Conservation (phyloP, 2,888 invertebrate species). For the Cosmia trapezina region DNA sequence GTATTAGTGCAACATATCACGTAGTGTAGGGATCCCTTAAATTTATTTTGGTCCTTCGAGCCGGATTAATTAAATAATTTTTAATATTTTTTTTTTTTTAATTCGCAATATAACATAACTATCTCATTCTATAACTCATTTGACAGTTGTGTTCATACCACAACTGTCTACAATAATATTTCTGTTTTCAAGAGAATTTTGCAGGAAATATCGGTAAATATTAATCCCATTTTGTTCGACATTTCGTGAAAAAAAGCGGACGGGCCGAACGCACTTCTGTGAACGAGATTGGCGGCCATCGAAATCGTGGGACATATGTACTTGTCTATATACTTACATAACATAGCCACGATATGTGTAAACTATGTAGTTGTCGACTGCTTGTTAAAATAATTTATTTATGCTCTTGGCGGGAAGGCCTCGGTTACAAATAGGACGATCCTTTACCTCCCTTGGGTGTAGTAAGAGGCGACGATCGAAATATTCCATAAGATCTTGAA, state of each 20-base stretch:
- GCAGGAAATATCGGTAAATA: slow-evolving; percentile 5
- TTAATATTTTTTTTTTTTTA: too few relatives aligned
- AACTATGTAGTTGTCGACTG: slow-evolving; percentile 13
- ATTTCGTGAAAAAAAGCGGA: slow-evolving; percentile 2
- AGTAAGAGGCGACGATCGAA: slow-evolving; percentile 32
- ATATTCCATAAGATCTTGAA: slow-evolving; percentile 17
- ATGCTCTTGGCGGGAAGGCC: slow-evolving; percentile 20
- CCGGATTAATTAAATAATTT: too few relatives aligned
- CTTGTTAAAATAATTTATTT: slow-evolving; percentile 46
- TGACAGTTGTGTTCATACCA: too few relatives aligned
- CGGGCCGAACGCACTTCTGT: slow-evolving; percentile 17
- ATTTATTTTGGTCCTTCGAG: too few relatives aligned
- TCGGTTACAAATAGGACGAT: slow-evolving; percentile 44
- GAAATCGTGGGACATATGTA: background rate
- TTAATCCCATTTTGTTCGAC: slow-evolving; percentile 9
- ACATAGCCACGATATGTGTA: slow-evolving; percentile 5
- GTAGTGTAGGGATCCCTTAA: too few relatives aligned
- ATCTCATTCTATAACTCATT: background rate
- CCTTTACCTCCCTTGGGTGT: slow-evolving; percentile 40
- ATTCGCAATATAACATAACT: too few relatives aligned
- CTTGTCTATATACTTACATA: slow-evolving; percentile 10
- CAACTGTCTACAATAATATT: background rate
- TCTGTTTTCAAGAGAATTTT: slow-evolving; percentile 10
- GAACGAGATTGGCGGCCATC: slow-evolving; percentile 24
- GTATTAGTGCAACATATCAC: too few relatives aligned